Evolutionary conservation across 2,113 vertebrate species (phyloP), one percentile per base, ranked within the genome.

Genomic region (Coturnix japonica): DNA sequence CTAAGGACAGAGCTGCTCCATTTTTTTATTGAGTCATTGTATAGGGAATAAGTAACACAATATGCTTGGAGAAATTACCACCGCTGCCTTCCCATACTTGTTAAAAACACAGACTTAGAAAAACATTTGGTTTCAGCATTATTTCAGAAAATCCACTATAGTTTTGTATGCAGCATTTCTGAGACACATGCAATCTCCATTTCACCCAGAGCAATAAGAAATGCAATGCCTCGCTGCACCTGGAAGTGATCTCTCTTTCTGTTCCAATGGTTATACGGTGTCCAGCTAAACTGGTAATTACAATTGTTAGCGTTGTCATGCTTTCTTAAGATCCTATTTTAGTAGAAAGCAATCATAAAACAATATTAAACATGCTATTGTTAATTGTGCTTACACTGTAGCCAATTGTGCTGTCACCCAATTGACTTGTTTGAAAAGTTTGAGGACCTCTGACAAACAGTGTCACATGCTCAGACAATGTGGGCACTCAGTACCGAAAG

Each of bases 171-270:
- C 13, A 89, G 8, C 2, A 3, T 70, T 87, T 87, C 77, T 79
- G 87, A 92, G 89, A 57, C 53, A 75, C 21, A 25, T 60, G 39
- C 53, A 91, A 53, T 59, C 57, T 93, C 85, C 60, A 31, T 89
- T 95, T 88, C 73, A 86, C 51, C 41, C 83, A 39, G 71, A 94
- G 69, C 61, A 66, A 56, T 35, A 66, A 87, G 92, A 93, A 92
- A 94, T 59, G 69, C 75, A 96, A 92, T 89, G 71, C 56, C 28
- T 23, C 66, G 18, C 91, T 18, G 15, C 93, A 95, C 95, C 93
- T 97, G 96, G 95, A 96, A 96, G 65, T 39, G 85, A 93, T 96
- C 92, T 95, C 54, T 81, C 60, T 60, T 76, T 94, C 59, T 72
- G 76, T 66, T 75, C 72, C 51, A 72, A 67, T 44, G 83, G 92